These are phyloP conservation scores for Hydra vulgaris DNA, from an alignment of 30 jellyfish, hydroid and myxozoan species.

Conservation along the genomic window DNA sequence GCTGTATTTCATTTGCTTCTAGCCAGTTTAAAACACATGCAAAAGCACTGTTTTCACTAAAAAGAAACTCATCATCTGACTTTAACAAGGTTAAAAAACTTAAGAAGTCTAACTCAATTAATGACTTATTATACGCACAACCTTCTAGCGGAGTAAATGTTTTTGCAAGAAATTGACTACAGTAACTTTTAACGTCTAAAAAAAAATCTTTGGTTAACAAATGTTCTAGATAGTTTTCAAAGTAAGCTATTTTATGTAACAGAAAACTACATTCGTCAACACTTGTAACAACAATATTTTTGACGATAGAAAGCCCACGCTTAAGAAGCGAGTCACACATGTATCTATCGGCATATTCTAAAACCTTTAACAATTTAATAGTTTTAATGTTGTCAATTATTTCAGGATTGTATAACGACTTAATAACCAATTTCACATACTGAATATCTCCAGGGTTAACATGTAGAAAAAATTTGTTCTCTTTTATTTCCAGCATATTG, in stretches of 20 bases:
- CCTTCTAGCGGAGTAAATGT: background rate
- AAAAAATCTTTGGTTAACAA: background rate
- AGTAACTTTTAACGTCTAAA: background rate
- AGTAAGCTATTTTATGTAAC: background rate
- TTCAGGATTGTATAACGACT: slow-evolving; percentile 29
- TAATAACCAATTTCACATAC: slow-evolving; percentile 17
- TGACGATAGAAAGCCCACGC: slow-evolving; percentile 9
- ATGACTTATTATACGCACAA: too few relatives aligned
- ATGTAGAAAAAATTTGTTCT: background rate
- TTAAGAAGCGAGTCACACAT: slow-evolving; percentile 9
- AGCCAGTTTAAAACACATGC: slow-evolving; percentile 15
- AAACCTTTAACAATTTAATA: slow-evolving; percentile 3
- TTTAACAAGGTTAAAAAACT: slow-evolving; percentile 1
- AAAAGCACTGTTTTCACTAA: slow-evolving; percentile 13
- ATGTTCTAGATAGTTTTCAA: background rate
- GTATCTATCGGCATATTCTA: slow-evolving; percentile 27
- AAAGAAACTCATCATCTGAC: slow-evolving; percentile 4
- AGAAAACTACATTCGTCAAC: slow-evolving; percentile 22
- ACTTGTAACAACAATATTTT: background rate
- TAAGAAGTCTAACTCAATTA: background rate
- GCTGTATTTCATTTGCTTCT: slow-evolving; percentile 1
- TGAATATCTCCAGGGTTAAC: slow-evolving; percentile 25
- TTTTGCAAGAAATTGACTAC: background rate
- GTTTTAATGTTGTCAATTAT: slow-evolving; percentile 5
- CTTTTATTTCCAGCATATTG: slow-evolving; percentile 23